Percentiles rank a stretch among this genome's conserved stretches.
Evolutionary conservation across 2,113 vertebrate genomes (phyloP).

Genomic region (Podarcis raffonei): DNA sequence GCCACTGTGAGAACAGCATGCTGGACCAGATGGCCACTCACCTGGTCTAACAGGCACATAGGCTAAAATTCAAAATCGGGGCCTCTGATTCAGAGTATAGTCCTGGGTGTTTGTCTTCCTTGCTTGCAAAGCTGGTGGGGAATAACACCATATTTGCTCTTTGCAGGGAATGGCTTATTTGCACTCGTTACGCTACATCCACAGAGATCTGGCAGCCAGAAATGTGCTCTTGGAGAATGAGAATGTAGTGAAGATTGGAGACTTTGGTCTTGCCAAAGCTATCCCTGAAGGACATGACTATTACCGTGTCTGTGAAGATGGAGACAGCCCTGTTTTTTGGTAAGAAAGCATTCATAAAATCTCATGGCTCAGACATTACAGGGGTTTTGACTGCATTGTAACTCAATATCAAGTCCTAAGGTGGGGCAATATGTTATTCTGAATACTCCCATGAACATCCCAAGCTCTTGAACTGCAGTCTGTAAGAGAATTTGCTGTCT

Average conservation of each 20-base stretch:
- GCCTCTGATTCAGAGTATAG: neutral
- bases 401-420: neutral
- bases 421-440: neutral
- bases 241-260: constrained; percentile 89
- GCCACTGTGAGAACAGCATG: too few species aligned
- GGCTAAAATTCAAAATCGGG: neutral
- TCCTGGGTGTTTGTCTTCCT: neutral
- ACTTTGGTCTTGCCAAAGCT: constrained; percentile 93
- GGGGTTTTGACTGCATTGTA: neutral
- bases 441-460: neutral
- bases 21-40: too few species aligned
- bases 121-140: neutral
- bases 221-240: constrained; percentile 91
- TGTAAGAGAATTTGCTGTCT: neutral
- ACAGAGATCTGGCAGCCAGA: constrained; percentile 90
- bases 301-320: constrained; percentile 87
- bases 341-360: constrained; percentile 56
- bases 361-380: neutral
- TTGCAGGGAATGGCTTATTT: constrained; percentile 93
- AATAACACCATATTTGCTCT: neutral
- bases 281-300: constrained; percentile 88
- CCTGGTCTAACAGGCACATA: neutral
- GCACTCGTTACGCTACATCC: constrained; percentile 86
- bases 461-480: neutral
- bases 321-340: constrained; percentile 94